These are phyloP conservation scores for Amphipoea lucens DNA, from an alignment of 2,888 invertebrate genomes.

Conservation along the genomic window DNA sequence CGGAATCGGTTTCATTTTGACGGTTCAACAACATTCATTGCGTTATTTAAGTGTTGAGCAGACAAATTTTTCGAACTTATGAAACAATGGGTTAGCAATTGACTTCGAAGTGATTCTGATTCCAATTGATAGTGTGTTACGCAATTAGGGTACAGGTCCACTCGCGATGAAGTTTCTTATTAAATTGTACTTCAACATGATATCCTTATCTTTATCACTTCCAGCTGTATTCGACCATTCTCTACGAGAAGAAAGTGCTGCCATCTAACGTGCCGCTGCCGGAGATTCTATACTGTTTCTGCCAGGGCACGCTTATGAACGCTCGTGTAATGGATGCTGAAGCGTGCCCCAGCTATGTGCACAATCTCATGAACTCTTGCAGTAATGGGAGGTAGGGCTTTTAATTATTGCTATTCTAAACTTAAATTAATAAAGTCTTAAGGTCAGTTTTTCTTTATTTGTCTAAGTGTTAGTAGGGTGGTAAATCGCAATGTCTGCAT, in stretches of 20 bases:
- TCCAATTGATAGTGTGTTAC: no score
- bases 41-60: no score
- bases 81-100: no score
- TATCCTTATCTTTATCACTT: slow-evolving; percentile 20
- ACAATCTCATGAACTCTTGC: slow-evolving; percentile 83
- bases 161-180: neutral
- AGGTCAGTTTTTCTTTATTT: neutral
- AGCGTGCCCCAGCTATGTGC: slow-evolving; percentile 87
- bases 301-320: slow-evolving; percentile 87
- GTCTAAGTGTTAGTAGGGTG: neutral
- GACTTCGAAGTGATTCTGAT: no score
- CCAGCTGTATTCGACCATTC: slow-evolving; percentile 84
- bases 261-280: slow-evolving; percentile 83
- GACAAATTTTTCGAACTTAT: no score
- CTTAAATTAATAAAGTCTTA: neutral
- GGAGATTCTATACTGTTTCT: slow-evolving; percentile 86
- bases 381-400: slow-evolving; percentile 85
- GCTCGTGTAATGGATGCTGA: slow-evolving; percentile 85
- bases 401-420: neutral
- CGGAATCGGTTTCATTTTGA: no score
- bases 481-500: neutral
- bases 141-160: no score
- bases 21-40: no score
- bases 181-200: neutral
- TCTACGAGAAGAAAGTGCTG: slow-evolving; percentile 86